A percentile compares a stretch with the other conserved stretches of the same genome.
Conservation (phyloP, 2,113 vertebrate species). For the Gorilla gorilla region DNA sequence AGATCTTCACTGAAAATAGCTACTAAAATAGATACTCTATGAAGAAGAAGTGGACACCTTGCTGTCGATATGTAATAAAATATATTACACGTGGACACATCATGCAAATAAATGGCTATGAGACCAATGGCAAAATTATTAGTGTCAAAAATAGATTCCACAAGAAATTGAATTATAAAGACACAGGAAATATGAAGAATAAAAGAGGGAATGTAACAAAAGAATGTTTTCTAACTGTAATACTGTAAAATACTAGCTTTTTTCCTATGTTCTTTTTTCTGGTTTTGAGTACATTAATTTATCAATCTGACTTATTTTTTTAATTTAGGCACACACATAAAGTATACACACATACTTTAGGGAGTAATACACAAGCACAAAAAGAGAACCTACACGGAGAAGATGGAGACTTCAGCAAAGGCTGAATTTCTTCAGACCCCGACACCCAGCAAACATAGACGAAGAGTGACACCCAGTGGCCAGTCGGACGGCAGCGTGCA, state of each 20-base stretch:
- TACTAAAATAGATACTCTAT: background rate
- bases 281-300: background rate
- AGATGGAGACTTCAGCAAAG: background rate
- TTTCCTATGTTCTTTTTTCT: background rate
- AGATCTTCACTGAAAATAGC: background rate
- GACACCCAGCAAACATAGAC: background rate
- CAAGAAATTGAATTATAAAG: background rate
- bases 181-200: background rate
- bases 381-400: background rate
- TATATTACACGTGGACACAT: background rate
- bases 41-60: background rate
- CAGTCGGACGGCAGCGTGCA: background rate
- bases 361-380: background rate
- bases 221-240: background rate
- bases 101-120: background rate
- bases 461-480: constrained; percentile 50
- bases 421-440: background rate
- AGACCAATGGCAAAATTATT: background rate
- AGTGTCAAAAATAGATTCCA: background rate
- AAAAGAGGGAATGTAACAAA: background rate
- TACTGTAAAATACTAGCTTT: background rate
- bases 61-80: background rate
- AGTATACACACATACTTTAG: background rate
- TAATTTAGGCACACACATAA: constrained; percentile 2
- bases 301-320: constrained; percentile 9